Evolutionary conservation across 2,797 vertebrate genomes (phyloP), one percentile per base, ranked within the genome.

Genomic region (Sebastes miniatus): DNA sequence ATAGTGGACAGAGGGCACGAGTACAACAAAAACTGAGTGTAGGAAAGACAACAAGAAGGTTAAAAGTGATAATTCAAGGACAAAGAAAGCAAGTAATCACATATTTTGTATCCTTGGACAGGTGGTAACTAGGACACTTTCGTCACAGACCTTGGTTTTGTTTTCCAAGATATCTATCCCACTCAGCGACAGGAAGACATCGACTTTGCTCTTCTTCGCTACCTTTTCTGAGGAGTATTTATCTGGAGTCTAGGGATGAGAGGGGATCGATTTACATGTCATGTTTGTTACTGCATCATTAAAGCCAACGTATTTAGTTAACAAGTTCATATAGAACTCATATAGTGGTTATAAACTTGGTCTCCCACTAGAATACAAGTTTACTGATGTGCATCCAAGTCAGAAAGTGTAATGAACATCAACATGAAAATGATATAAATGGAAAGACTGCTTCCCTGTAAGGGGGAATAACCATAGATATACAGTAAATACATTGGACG

Each of bases 131-230:
- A 1, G 1, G 0, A 39, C 6, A 36, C 3, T n/a, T 61, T 22
- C 14, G 32, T 52, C 36, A 74, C 79, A 54, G 52, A 95, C 95
- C 93, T 95, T 96, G 20, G 95, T 95, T 87, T 96, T 95, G 74
- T 93, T 83, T 80, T 96, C 94, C 81, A 96, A 80, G 64, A 96
- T 85, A 88, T 96, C 95, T 3, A 96, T 89, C 43, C 91, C 92
- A n/a, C 84, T 92, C 54, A 70, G 59, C 1, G 94, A 92, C 71
- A 96, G 70, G 76, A 95, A 96, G 66, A 96, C 70, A 8, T 91
- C 79, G 43, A 94, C 92, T 83, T 95, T 96, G 67, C 71, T 93
- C 77, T 92, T 95, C 83, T 93, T 94, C 5, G 87, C 84, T 20
- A 63, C 77, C 77, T 93, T 95, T 62, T 93, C 90, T 22, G 77